Evolutionary conservation across 1,140 invertebrate genomes (phyloP).

Genomic region (Epicauta chinensis): DNA sequence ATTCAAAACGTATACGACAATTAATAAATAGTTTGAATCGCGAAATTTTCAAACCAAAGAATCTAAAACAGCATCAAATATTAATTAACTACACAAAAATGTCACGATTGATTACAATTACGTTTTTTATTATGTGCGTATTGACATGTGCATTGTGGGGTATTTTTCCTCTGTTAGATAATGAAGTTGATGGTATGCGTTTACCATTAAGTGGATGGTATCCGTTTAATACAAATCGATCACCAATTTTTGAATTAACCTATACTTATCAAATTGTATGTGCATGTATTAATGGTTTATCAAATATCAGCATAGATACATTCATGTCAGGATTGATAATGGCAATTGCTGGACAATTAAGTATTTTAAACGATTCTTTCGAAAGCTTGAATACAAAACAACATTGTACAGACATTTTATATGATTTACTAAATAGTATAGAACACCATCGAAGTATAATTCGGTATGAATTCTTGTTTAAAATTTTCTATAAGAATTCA

Average conservation of each 20-base stretch:
- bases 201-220: constrained; percentile 32
- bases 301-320: constrained; percentile 19
- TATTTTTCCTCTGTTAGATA: constrained; percentile 27
- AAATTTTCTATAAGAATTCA: no score
- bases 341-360: constrained; percentile 10
- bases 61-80: background rate
- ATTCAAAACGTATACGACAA: constrained; percentile 1
- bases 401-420: background rate
- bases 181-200: constrained; percentile 2
- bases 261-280: constrained; percentile 21
- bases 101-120: constrained; percentile 9
- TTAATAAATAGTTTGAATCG: constrained; percentile 13
- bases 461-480: no score
- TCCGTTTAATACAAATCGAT: constrained; percentile 26
- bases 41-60: constrained; percentile 16
- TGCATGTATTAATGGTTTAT: constrained; percentile 6
- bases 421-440: no score
- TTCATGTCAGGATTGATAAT: constrained; percentile 14
- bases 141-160: constrained; percentile 17
- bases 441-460: no score
- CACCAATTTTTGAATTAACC: constrained; percentile 22
- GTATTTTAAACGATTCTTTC: constrained; percentile 3
- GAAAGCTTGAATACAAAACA: background rate
- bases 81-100: constrained; percentile 2
- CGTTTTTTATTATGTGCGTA: background rate